Conservation (phyloP, 2,888 invertebrate genomes). For the Tipula vernalis region DNA sequence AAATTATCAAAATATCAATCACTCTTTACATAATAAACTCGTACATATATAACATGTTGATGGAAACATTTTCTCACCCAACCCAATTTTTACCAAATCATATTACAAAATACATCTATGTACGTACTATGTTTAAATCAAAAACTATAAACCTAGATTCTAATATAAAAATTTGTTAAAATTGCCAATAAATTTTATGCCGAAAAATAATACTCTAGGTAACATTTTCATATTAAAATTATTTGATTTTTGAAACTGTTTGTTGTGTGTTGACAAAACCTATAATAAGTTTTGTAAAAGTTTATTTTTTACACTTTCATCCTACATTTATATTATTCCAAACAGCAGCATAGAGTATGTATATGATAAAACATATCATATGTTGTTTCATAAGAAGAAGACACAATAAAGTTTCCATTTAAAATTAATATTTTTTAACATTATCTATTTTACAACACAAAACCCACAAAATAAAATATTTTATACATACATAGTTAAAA, state of each 20-base stretch:
- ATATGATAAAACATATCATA: neutral
- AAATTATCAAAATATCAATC: neutral
- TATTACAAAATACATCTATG: neutral
- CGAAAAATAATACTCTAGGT: neutral
- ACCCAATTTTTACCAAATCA: neutral
- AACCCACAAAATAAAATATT: neutral
- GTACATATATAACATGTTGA: neutral
- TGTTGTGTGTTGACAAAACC: neutral
- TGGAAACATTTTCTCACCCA: neutral
- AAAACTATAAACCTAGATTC: too few species aligned
- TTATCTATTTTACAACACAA: neutral
- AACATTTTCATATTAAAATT: neutral
- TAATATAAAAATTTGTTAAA: neutral
- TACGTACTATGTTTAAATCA: too few species aligned
- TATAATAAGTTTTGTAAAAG: neutral
- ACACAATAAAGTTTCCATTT: neutral
- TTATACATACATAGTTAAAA: neutral
- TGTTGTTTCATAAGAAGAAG: neutral
- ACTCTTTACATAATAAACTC: neutral
- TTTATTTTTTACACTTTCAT: neutral
- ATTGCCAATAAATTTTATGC: neutral
- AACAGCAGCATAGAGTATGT: neutral
- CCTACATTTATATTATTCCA: neutral
- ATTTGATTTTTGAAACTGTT: neutral
- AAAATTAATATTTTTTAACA: neutral